Evolutionary conservation across 2,888 invertebrate species (phyloP).

Genomic region (Brachyopa scutellaris): DNA sequence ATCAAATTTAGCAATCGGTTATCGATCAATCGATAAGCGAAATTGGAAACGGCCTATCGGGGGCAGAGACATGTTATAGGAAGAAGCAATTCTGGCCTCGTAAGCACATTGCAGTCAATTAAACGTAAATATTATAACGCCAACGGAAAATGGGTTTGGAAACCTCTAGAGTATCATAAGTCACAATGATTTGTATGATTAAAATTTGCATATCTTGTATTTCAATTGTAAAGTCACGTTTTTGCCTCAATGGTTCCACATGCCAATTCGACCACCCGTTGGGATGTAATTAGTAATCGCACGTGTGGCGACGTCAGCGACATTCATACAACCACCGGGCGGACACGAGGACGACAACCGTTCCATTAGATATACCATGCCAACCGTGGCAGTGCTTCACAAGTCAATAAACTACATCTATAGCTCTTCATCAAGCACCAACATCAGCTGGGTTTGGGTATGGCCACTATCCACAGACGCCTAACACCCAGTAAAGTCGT

Average conservation of each 20-base stretch:
- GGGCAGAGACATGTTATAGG: no score
- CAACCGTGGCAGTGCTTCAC: conserved; percentile 25
- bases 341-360: conserved; percentile 48
- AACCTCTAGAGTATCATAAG: no score
- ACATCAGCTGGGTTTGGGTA: conserved; percentile 1
- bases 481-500: conserved; percentile 24
- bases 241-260: conserved; percentile 38
- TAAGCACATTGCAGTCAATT: no score
- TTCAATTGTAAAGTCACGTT: conserved; percentile 58
- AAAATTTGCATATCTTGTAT: neutral
- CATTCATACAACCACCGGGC: conserved; percentile 4
- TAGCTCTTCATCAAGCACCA: conserved; percentile 5
- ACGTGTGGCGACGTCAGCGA: conserved; percentile 56
- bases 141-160: no score
- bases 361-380: conserved; percentile 21
- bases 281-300: conserved; percentile 61
- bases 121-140: no score
- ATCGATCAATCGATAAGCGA: no score
- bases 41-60: no score
- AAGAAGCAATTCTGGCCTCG: no score
- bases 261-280: no score
- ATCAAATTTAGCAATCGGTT: no score
- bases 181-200: no score
- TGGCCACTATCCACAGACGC: neutral
- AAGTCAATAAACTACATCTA: conserved; percentile 62